Percentiles rank a stretch among this genome's conserved stretches.
These are phyloP conservation scores for Saguinus midas DNA, from an alignment of 2,113 vertebrate species.

Conservation along the genomic window DNA sequence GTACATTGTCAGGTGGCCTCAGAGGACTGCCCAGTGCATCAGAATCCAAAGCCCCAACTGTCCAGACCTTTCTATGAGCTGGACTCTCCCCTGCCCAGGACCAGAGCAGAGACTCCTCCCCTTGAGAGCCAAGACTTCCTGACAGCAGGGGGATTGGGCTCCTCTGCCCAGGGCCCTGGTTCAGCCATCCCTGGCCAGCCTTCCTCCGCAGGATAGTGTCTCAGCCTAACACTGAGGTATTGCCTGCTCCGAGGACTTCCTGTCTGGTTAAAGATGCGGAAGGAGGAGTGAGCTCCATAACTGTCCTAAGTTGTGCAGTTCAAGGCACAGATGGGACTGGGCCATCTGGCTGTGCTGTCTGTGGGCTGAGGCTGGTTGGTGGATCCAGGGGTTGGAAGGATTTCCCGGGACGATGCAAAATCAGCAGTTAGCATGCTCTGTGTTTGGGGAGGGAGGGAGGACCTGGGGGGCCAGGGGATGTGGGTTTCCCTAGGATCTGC, in stretches of 20 bases:
- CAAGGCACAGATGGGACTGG: neutral
- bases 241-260: neutral
- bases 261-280: neutral
- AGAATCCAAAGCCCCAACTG: neutral
- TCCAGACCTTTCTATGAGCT: neutral
- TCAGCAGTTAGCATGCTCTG: neutral
- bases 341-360: neutral
- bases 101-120: neutral
- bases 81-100: neutral
- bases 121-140: neutral
- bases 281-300: neutral
- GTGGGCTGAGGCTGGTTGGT: neutral
- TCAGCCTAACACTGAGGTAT: neutral
- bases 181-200: neutral
- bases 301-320: neutral
- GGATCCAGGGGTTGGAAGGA: neutral
- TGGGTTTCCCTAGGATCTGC: neutral
- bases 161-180: neutral
- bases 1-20: neutral
- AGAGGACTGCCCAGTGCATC: neutral
- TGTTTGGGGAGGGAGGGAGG: too few species aligned
- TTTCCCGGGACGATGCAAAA: neutral
- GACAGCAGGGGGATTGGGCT: neutral
- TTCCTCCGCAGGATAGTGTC: neutral
- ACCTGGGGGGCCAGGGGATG: neutral